These are phyloP conservation scores for Axis porcinus DNA, from an alignment of 2,113 vertebrate genomes.

Conservation along the genomic window DNA sequence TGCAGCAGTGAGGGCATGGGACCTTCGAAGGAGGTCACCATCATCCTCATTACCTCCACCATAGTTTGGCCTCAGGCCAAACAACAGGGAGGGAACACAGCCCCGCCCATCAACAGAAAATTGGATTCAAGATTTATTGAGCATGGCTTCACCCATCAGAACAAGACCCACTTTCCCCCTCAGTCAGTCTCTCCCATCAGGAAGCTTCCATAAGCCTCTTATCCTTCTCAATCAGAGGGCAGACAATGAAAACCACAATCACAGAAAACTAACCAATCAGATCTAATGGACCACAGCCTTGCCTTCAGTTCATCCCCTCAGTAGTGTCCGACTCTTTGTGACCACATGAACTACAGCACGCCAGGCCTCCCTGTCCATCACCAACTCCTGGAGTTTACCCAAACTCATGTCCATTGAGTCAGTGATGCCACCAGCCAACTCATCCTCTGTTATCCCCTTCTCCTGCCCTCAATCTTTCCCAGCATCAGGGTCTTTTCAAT, in stretches of 20 bases:
- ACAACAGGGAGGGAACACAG: not conserved
- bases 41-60: not conserved
- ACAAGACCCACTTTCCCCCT: not conserved
- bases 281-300: not conserved
- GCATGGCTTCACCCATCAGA: not conserved
- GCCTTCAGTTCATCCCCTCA: not conserved
- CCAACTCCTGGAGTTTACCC: not conserved
- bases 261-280: not conserved
- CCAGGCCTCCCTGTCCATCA: not conserved
- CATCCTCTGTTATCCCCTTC: not conserved
- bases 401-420: not conserved
- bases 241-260: not conserved
- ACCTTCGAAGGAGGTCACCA: not conserved
- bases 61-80: not conserved
- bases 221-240: not conserved
- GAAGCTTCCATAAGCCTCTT: not conserved
- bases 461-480: not conserved
- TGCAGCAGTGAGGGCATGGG: not conserved
- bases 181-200: not conserved
- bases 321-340: fast-evolving
- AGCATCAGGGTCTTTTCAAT: not conserved
- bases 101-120: not conserved
- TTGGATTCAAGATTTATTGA: not conserved
- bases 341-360: not conserved
- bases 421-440: not conserved